Base-by-base conservation (phyloP, 2,888 invertebrate species). In the Andrena bicolor region DNA sequence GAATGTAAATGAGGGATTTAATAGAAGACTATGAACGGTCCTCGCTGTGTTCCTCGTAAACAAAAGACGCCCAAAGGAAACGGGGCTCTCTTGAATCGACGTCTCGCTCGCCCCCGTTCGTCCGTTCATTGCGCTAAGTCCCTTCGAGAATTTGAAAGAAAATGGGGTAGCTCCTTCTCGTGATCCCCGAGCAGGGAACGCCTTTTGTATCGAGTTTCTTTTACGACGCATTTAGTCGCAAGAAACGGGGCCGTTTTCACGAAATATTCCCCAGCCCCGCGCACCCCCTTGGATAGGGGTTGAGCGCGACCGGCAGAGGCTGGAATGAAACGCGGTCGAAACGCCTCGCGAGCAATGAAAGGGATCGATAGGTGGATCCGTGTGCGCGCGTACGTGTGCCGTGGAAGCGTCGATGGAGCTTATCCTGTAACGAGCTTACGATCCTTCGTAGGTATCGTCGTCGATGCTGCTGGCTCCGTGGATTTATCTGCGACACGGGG, bases 361-460 rank as follows among this genome's bases (percentile, higher is more conserved):
- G 23, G 64, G 58, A 84, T 80, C 79, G 83, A 83, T 79, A 80
- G 72, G 49, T 51, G 63, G 73, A 78, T 83, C 71, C 61, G 26
- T 28, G 16, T 26, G 51, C 51, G 20, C 20, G 51, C 8, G n/a
- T 51, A 20, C n/a, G 51, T 63, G 78, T 70, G 60, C 74, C 56
- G 64, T 28, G 53, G 41, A 16, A 60, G 60, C 60, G 48, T 63
- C 66, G 51, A 41, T 23, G 56, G 58, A 75, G 80, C 71, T 83
- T 80, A 81, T 71, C 71, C 73, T 65, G 64, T 79, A 82, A 84
- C 81, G 78, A 82, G 84, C 79, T 85, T 81, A 76, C 75, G 63
- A 85, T 76, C 68, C 68, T 76, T 72, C 81, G 48, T 75, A 69
- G 71, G 71, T 71, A 76, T 80, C 65, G 30, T 61, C 72, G 69